phyloP scores from a whole-genome alignment of 2,888 invertebrate genomes.

The Dryococelus australis region DNA sequence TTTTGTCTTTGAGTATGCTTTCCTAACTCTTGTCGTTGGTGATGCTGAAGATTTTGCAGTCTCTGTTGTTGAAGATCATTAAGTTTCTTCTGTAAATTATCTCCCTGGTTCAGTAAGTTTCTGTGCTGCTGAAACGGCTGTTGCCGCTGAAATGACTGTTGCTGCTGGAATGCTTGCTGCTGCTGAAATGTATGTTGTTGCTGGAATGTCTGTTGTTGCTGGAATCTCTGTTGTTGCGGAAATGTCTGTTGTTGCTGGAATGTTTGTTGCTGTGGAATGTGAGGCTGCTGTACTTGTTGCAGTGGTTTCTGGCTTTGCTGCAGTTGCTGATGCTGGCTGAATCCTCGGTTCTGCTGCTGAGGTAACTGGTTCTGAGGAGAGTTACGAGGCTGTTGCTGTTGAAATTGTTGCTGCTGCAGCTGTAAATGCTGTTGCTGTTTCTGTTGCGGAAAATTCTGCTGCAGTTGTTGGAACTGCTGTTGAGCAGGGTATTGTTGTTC shows the following conservation, averaged over 20 bases:
- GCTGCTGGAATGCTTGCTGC: slow-evolving; percentile 52
- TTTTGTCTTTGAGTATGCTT: slow-evolving; percentile 32
- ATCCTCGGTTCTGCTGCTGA: slow-evolving; percentile 32
- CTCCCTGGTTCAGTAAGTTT: slow-evolving; percentile 52
- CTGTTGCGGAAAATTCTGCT: slow-evolving; percentile 44
- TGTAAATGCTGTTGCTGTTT: slow-evolving; percentile 45
- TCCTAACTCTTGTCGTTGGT: slow-evolving; percentile 43
- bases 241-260: slow-evolving; percentile 36
- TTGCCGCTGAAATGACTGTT: slow-evolving; percentile 55
- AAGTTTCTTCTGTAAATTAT: slow-evolving; percentile 48
- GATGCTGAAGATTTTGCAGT: slow-evolving; percentile 43
- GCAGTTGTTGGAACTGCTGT: slow-evolving; percentile 45
- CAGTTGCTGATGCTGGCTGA: slow-evolving; percentile 44
- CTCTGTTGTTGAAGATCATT: slow-evolving; percentile 36
- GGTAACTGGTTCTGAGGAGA: slow-evolving; percentile 17
- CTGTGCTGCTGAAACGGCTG: slow-evolving; percentile 54
- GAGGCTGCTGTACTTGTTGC: slow-evolving; percentile 49
- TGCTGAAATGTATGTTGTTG: slow-evolving; percentile 49
- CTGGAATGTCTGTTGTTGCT: slow-evolving; percentile 48
- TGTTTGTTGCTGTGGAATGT: slow-evolving; percentile 29
- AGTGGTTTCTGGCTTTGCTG: slow-evolving; percentile 52
- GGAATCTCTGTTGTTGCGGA: slow-evolving; percentile 51
- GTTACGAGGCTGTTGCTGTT: slow-evolving; percentile 31
- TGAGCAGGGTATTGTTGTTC: slow-evolving; percentile 44
- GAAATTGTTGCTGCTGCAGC: slow-evolving; percentile 44